phyloP scores from a whole-genome alignment of 2,888 invertebrate genomes.

The Sarcophaga subvicina region DNA sequence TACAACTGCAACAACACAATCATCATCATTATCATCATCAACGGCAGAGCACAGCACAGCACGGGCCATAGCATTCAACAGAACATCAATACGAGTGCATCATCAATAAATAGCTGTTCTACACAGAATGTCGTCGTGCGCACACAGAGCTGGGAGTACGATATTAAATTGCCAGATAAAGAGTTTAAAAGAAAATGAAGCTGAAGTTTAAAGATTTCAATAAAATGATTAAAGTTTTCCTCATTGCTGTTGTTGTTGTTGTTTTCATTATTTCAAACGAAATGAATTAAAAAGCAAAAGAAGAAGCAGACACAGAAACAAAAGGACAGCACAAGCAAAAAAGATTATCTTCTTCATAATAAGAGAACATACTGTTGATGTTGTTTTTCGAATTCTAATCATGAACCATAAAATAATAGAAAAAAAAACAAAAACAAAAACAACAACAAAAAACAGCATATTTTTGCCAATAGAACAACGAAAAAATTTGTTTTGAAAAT shows the following conservation, averaged over 20 bases:
- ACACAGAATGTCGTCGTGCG: background rate
- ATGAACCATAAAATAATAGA: slow-evolving; percentile 15
- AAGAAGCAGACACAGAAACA: background rate
- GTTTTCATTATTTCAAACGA: background rate
- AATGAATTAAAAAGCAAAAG: background rate
- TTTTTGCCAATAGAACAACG: background rate
- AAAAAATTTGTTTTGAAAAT: too few relatives aligned
- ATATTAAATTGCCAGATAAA: background rate
- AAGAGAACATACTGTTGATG: slow-evolving; percentile 8
- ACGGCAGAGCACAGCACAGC: slow-evolving; percentile 13
- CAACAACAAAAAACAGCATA: background rate
- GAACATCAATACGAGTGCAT: slow-evolving; percentile 38
- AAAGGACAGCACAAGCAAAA: background rate
- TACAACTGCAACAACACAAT: background rate
- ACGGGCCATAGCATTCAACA: background rate
- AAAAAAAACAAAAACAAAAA: background rate
- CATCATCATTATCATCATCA: background rate
- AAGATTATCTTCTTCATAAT: background rate
- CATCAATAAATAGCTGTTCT: slow-evolving; percentile 1
- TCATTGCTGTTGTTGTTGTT: background rate
- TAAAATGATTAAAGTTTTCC: background rate
- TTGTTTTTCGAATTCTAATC: slow-evolving; percentile 10
- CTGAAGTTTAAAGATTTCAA: background rate
- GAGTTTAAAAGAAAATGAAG: background rate
- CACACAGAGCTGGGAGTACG: background rate